Conservation (phyloP, 2,888 invertebrate genomes). For the Seira musarum region DNA sequence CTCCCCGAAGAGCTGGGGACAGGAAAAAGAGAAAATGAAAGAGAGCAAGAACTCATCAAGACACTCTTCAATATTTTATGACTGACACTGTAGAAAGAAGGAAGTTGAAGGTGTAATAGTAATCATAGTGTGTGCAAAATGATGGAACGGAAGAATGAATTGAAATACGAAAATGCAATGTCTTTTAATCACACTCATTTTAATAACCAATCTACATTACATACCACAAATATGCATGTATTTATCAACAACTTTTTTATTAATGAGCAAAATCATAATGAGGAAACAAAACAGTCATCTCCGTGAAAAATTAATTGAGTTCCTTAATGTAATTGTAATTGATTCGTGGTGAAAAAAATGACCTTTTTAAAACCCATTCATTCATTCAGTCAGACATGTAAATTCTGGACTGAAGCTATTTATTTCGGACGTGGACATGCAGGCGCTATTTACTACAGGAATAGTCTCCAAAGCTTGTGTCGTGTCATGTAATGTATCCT, state of each 20-base stretch:
- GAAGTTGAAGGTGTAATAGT: too few species aligned
- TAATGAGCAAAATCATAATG: neutral
- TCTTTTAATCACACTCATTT: neutral
- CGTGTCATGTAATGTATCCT: neutral
- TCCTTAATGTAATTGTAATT: slow-evolving; percentile 1
- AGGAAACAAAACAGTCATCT: neutral
- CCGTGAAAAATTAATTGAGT: neutral
- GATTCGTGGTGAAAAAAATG: neutral
- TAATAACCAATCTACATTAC: neutral
- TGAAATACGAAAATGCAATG: neutral
- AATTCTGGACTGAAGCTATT: too few species aligned
- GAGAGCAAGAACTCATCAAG: slow-evolving; percentile 41
- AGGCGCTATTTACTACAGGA: too few species aligned
- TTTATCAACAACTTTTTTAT: too few species aligned
- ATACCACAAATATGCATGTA: neutral
- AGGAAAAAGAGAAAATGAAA: neutral
- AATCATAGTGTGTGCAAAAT: too few species aligned
- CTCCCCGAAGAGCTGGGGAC: too few species aligned
- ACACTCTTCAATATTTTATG: slow-evolving; percentile 43
- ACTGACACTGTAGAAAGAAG: too few species aligned
- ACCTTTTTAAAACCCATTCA: neutral
- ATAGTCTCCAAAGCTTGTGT: too few species aligned
- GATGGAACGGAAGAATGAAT: neutral
- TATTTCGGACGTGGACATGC: too few species aligned
- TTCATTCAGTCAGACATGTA: too few species aligned